phyloP scores from a whole-genome alignment of 2,113 vertebrate genomes.

The Trichomycterus rosablanca region DNA sequence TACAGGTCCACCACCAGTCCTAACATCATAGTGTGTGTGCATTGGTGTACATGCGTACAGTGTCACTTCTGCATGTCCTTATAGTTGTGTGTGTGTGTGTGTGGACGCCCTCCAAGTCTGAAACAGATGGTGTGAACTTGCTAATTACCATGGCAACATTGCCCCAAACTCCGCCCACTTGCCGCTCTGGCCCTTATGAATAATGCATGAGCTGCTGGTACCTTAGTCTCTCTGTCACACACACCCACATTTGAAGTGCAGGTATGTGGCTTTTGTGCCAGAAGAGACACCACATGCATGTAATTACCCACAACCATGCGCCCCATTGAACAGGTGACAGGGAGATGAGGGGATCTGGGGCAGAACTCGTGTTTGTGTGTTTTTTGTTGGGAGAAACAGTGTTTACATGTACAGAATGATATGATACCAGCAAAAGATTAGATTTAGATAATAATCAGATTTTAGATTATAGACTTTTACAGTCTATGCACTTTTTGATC shows the following conservation, averaged over 20 bases:
- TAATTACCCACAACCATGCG: constrained; percentile 47
- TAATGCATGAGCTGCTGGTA: constrained; percentile 65
- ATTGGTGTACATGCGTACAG: not conserved
- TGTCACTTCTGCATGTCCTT: not conserved
- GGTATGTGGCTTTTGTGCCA: constrained; percentile 47
- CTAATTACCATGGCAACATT: constrained; percentile 57
- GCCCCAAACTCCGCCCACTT: constrained; percentile 27
- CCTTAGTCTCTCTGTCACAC: constrained; percentile 48
- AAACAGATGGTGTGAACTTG: constrained; percentile 71
- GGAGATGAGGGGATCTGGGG: too few relatives aligned
- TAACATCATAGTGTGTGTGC: not conserved
- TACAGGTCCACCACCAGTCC: too few relatives aligned
- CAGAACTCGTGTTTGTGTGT: too few relatives aligned
- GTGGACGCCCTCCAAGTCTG: constrained; percentile 28
- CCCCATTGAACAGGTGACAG: too few relatives aligned
- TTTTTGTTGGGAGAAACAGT: too few relatives aligned
- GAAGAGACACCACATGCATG: constrained; percentile 51
- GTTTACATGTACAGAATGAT: too few relatives aligned
- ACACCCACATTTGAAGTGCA: constrained; percentile 63
- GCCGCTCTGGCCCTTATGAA: constrained; percentile 52
- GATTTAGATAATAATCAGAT: too few relatives aligned
- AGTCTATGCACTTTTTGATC: too few relatives aligned
- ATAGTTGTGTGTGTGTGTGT: constrained; percentile 21
- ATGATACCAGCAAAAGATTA: too few relatives aligned
- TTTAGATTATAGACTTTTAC: too few relatives aligned